These are phyloP conservation scores for Chionodraco myersi DNA, from an alignment of 2,113 vertebrate genomes.

Conservation along the genomic window DNA sequence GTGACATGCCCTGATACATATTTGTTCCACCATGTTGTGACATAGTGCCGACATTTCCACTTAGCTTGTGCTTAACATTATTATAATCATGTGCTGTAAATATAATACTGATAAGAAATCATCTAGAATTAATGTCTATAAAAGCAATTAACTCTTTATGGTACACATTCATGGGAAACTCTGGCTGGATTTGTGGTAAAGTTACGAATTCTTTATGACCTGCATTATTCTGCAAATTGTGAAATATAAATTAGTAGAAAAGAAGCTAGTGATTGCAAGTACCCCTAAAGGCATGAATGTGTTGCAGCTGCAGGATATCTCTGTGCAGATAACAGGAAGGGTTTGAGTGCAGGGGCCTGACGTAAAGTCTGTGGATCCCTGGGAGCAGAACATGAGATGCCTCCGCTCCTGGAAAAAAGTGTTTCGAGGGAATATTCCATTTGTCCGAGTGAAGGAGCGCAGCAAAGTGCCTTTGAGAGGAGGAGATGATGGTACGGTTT, in stretches of 20 bases:
- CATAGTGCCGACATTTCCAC: background rate
- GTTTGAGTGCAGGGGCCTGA: conserved; percentile 35
- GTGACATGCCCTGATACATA: background rate
- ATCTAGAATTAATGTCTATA: background rate
- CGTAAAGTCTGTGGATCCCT: conserved; percentile 37
- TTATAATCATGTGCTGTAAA: background rate
- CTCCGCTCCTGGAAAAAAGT: conserved; percentile 51
- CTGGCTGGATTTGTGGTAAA: background rate
- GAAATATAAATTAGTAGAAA: background rate
- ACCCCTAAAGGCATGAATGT: conserved; percentile 10
- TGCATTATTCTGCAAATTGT: conserved; percentile 6
- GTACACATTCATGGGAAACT: background rate
- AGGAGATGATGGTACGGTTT: conserved; percentile 50
- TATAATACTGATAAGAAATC: conserved; percentile 1
- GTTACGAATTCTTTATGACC: background rate
- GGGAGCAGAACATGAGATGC: conserved; percentile 58
- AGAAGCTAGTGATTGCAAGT: background rate
- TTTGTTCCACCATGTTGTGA: background rate
- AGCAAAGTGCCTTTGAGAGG: conserved; percentile 58
- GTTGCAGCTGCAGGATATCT: conserved; percentile 22
- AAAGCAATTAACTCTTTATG: no score
- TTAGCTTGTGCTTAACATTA: background rate
- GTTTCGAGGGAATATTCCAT: conserved; percentile 71
- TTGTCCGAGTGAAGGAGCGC: conserved; percentile 59
- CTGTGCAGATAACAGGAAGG: conserved; percentile 29